Evolutionary conservation across 2,888 invertebrate species (phyloP), one percentile per base, ranked within the genome.

Genomic region (Lepidocyrtoides sp.): DNA sequence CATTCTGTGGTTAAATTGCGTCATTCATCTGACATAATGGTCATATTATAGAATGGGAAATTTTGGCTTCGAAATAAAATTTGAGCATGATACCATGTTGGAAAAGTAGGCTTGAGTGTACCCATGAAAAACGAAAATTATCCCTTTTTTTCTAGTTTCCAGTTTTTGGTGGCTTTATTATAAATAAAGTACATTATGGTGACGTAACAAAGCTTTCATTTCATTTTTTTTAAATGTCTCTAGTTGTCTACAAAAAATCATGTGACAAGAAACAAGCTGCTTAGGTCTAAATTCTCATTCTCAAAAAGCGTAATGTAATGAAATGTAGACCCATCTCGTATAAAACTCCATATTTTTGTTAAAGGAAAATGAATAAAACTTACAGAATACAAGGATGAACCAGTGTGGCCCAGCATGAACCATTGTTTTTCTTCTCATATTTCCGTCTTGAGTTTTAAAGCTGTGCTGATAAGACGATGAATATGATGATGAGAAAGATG

Each of bases 361-460:
- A n/a, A n/a, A n/a, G 72, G 17, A 66, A 23, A 32, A 36, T 69
- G 36, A n/a, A n/a, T n/a, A 32, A 69, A 41, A 94, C 94, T 94
- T 93, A 94, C 94, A 94, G 66, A 93, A 92, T 32, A 94, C 92
- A 7, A 94, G 90, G 86, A 93, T 93, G 93, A 93, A 93, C 93
- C 94, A 93, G 69, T 94, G 93, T 77, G 93, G 92, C 57, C 93
- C 93, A 44, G 93, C 93, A 83, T 91, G 89, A 86, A 93, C 93
- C 93, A 93, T 93, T 91, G 93, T 94, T 92, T 93, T 94, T 88
- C 93, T 91, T 92, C 92, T 92, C 93, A 94, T 94, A 84, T 88
- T 92, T 89, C 77, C 41, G 48, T 66, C 60, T 77, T 81, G 44
- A 77, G 57, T 69, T 75, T 48, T 12, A 36, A 82, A 72, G 29